Evolutionary conservation across 2,113 vertebrate genomes (phyloP), one percentile per base, ranked within the genome.

Genomic region (Tragelaphus imberbis): DNA sequence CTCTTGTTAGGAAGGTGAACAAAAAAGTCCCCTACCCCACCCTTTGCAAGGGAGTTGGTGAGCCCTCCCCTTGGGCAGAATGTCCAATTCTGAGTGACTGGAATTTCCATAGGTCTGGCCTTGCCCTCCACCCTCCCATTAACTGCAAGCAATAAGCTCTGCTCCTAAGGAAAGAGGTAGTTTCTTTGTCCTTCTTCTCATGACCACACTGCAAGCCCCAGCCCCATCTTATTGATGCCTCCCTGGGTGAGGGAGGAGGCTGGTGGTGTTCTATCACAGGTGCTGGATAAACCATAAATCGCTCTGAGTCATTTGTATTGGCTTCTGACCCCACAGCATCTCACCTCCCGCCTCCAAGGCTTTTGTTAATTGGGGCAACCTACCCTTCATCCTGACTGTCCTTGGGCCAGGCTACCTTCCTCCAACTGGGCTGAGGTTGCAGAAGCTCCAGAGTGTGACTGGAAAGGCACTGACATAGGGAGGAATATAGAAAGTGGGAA

Each of bases 201-300:
- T 61, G 11, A 79, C 94, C 1, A 7, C 94, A 84, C 84, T 88
- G 71, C 58, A 84, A 96, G 96, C 95, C 95, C 90, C 95, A 88
- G 96, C 96, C 97, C 97, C 96, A 88, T 96, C 75, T 82, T 95
- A 97, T 56, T 97, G 98, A 97, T 97, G 97, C 95, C 94, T 98
- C 93, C 94, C 0, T 10, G 90, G 98, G 96, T 75, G 30, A 30
- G 85, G 89, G 53, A 44, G 93, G 15, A 15, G 55, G 6, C 27
- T 33, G 15, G 68, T 25, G 0, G n/a, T 33, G 59, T 80, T 85
- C 92, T 47, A 53, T 63, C 63, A 65, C 61, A 28, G 28, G 30
- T 82, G 71, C 33, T 12, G 97, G 94, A 90, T 97, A 97, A 95
- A 98, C 94, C 30, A 91, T 97, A 97, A 95, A 98, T 95, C 19